These are phyloP conservation scores for Goniozus legneri DNA, from an alignment of 1,140 invertebrate species.

Conservation along the genomic window DNA sequence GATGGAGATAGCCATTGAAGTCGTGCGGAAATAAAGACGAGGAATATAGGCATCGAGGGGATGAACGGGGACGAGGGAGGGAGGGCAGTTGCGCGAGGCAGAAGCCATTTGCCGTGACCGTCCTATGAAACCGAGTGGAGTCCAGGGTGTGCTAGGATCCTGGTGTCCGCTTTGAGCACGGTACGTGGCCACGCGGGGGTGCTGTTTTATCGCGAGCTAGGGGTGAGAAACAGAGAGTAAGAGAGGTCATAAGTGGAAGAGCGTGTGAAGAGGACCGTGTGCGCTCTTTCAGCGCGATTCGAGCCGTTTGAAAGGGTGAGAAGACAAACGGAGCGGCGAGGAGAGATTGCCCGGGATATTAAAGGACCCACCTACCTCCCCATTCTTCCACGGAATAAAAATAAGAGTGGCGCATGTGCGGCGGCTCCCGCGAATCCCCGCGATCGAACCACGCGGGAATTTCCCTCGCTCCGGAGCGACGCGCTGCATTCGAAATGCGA, in stretches of 20 bases:
- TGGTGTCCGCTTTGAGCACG: neutral
- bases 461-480: too few relatives aligned
- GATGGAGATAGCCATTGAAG: neutral
- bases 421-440: too few relatives aligned
- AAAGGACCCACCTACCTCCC: constrained; percentile 16
- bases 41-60: constrained; percentile 18
- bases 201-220: constrained; percentile 4
- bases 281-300: constrained; percentile 5
- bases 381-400: neutral
- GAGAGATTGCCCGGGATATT: constrained; percentile 20
- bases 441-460: too few relatives aligned
- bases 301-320: neutral
- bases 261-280: constrained; percentile 19
- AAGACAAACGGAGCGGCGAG: constrained; percentile 10
- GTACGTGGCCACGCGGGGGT: too few relatives aligned
- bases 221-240: constrained; percentile 13
- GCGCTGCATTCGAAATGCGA: too few relatives aligned
- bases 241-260: constrained; percentile 33
- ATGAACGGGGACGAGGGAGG: constrained; percentile 36
- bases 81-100: constrained; percentile 41
- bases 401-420: too few relatives aligned
- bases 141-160: constrained; percentile 24
- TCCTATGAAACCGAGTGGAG: constrained; percentile 38
- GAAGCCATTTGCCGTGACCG: constrained; percentile 33
- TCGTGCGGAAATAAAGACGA: constrained; percentile 6